Evolutionary conservation across 2,888 invertebrate genomes (phyloP), one percentile per base, ranked within the genome.

Genomic region (Pomacea canaliculata): DNA sequence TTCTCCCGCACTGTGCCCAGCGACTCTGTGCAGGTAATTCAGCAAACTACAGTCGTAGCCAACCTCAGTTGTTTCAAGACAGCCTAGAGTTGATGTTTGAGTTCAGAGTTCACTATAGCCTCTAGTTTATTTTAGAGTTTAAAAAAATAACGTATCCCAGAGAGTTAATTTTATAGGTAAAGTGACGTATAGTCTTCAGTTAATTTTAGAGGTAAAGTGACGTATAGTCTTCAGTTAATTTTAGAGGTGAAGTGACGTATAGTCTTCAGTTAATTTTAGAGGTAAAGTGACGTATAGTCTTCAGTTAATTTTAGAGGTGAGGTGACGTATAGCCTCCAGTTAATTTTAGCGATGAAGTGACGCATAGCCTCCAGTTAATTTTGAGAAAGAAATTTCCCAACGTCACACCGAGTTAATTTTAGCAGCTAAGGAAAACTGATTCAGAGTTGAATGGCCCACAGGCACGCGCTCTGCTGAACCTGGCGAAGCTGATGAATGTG

Each of bases 1-100:
- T 88, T 88, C 78, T 77, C 86, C 12, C 80, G 88, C 48, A 86
- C 87, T 13, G 88, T 88, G 8, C 87, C 86, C 19, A 86, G 87
- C 79, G 88, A 88, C 76, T 79, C 81, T 3, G 80, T 85, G 49
- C 88, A 89, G 71, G 85, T 85, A 1, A 71, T 37, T 37, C 37
- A 37, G 37, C 37, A 37, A 37, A 37, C 37, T 37, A 37, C 37
- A 37, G 37, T 5, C 37, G 37, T 37, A 37, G 37, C 37, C 37
- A 37, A 37, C 37, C 37, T 37, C 5, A 37, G 0, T 37, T 37
- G 37, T 1, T 37, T 37, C 3, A 37, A 37, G 37, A 37, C 37
- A 37, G 5, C 37, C 37, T 37, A 37, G 37, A 37, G 37, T 37
- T 37, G 5, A 37, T 37, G 37, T 37, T 37, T 37, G 3, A 37